Conservation (phyloP, 2,113 vertebrate genomes). For the Ahaetulla prasina region DNA sequence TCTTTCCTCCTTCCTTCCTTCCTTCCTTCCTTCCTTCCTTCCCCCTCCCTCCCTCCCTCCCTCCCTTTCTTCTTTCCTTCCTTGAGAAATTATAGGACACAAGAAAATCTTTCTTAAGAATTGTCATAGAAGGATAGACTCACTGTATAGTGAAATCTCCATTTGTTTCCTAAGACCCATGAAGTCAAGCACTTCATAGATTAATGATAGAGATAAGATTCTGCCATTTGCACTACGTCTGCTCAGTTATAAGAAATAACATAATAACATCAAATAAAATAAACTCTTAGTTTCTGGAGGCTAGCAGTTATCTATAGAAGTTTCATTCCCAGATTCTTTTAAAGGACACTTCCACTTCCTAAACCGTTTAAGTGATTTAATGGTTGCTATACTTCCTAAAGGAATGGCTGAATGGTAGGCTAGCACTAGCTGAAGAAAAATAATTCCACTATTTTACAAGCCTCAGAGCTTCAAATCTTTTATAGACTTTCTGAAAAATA, state of each 20-base stretch:
- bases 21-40: too few species aligned
- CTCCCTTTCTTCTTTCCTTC: neutral
- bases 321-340: conserved; percentile 10
- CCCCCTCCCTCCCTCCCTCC: neutral
- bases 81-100: neutral
- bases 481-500: neutral
- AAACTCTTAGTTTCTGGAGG: neutral
- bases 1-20: too few species aligned
- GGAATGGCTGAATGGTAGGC: conserved; percentile 1
- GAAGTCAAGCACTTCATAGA: neutral
- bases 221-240: conserved; percentile 8
- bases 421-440: neutral
- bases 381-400: conserved; percentile 1
- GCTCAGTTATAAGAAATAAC: neutral
- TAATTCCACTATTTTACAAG: neutral
- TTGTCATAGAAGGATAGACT: neutral
- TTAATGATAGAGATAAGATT: neutral
- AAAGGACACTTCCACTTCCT: neutral
- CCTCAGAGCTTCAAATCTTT: neutral
- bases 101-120: neutral
- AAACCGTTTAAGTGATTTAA: conserved; percentile 8
- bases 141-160: neutral
- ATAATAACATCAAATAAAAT: conserved; percentile 16
- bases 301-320: neutral
- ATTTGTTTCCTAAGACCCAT: neutral